A percentile compares a stretch with the other conserved stretches of the same genome.
Conservation (phyloP, 2,888 invertebrate genomes). For the Cyclophora albipunctata region DNA sequence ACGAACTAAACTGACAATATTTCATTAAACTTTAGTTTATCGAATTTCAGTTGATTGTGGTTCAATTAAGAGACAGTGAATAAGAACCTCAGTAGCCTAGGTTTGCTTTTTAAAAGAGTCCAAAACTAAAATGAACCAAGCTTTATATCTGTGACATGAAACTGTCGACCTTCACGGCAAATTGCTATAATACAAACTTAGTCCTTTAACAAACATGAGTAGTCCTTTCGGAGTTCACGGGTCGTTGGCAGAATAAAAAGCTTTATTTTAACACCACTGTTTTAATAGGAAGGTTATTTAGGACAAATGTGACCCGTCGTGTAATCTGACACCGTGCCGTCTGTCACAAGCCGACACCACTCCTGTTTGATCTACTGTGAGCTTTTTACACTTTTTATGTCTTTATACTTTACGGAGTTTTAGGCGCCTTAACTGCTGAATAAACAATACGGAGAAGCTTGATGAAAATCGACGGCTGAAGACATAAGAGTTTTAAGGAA, state of each 20-base stretch:
- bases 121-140: too few relatives aligned
- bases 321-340: conserved; percentile 63
- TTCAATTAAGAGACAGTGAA: too few relatives aligned
- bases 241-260: conserved; percentile 69
- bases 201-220: conserved; percentile 14
- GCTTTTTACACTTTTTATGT: conserved; percentile 75
- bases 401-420: conserved; percentile 61
- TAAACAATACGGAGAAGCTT: conserved; percentile 60
- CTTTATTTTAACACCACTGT: conserved; percentile 71
- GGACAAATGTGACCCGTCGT: conserved; percentile 67
- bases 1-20: too few relatives aligned
- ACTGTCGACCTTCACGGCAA: conserved; percentile 48
- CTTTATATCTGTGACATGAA: too few relatives aligned
- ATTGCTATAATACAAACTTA: conserved; percentile 64
- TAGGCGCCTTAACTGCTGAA: conserved; percentile 67
- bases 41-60: too few relatives aligned
- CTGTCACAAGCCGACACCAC: conserved; percentile 57
- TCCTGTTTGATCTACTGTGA: conserved; percentile 75
- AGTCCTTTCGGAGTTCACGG: conserved; percentile 40
- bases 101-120: too few relatives aligned
- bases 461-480: conserved; percentile 26
- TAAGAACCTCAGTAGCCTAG: too few relatives aligned
- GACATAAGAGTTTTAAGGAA: not conserved
- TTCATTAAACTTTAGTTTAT: too few relatives aligned
- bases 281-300: conserved; percentile 31